Base-by-base conservation (phyloP, 2,888 invertebrate genomes). In the Apotomis betuletana region DNA sequence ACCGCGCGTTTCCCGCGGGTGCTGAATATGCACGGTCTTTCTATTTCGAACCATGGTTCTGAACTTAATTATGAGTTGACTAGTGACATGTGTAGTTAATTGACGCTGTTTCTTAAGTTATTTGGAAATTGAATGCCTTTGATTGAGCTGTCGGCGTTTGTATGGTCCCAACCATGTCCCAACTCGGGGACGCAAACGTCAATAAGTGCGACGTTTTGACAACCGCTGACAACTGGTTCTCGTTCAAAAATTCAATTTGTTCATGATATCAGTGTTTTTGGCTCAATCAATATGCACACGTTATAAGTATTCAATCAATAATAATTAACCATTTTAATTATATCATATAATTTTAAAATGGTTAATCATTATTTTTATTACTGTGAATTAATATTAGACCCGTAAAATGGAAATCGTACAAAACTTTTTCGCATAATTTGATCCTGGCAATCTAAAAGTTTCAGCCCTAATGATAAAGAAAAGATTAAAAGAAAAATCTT, bases 31-130 rank as follows among this genome's bases (percentile, higher is more conserved):
- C 1, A 71, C 81, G 2, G 78, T 75, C 82, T 91, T 92, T 67
- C 91, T 86, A 55, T 87, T 87, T 64, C 87, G 84, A 67, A 87
- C 89, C 92, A 91, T 92, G 6, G n/a, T 75, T 85, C 59, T 9
- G 38, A 13, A 36, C 36, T 64, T 44, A 54, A 78, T 60, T 58
- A 70, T 15, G 63, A 61, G 70, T 80, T 77, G 73, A 58, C 69
- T 77, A 77, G n/a, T 69, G 74, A 74, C 78, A 75, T 74, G 67
- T 75, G 62, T 72, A 12, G 4, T 59, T 79, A 85, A 82, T 84
- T 85, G 81, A 84, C 80, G 75, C 74, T 78, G 76, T 81, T 78
- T 76, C 74, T 75, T 71, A 76, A 71, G 77, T 78, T 68, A 77
- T 77, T 78, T 65, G 44, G 46, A 55, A 65, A 64, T 77, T 79